Conservation (phyloP, 2,888 invertebrate genomes). For the Caenorhabditis drosophilae region DNA sequence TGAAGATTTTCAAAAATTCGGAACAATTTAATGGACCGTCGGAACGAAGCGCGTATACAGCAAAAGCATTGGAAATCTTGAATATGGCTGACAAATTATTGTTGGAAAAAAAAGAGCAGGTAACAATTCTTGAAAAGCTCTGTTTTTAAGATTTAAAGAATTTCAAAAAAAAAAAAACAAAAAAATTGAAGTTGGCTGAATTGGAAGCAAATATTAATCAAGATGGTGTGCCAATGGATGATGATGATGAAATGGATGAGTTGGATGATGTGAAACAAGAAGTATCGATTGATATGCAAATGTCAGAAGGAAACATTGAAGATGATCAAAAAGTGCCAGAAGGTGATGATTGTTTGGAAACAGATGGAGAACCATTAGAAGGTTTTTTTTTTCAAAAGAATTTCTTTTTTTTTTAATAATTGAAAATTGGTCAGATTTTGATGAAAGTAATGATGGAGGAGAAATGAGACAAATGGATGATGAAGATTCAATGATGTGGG, state of each 20-base stretch:
- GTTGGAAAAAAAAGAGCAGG: conserved; percentile 36
- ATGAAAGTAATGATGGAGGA: conserved; percentile 7
- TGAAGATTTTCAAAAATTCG: conserved; percentile 26
- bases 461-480: conserved; percentile 5
- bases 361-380: not conserved
- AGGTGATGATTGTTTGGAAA: not conserved
- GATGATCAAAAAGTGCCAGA: not conserved
- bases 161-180: too few relatives aligned
- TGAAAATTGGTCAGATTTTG: conserved; percentile 1
- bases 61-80: conserved; percentile 63
- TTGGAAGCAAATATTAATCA: conserved; percentile 59
- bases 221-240: conserved; percentile 9
- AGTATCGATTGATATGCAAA: conserved; percentile 4
- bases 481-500: conserved; percentile 10
- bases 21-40: conserved; percentile 57
- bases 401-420: not conserved
- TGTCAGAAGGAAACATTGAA: not conserved
- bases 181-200: too few relatives aligned
- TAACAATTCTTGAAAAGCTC: conserved; percentile 55
- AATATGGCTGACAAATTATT: conserved; percentile 44
- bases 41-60: conserved; percentile 54
- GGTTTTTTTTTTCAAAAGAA: not conserved
- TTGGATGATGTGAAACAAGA: conserved; percentile 3
- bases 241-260: conserved; percentile 14
- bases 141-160: too few relatives aligned